These are phyloP conservation scores for Apis laboriosa DNA, from an alignment of 1,140 invertebrate genomes.

Conservation along the genomic window DNA sequence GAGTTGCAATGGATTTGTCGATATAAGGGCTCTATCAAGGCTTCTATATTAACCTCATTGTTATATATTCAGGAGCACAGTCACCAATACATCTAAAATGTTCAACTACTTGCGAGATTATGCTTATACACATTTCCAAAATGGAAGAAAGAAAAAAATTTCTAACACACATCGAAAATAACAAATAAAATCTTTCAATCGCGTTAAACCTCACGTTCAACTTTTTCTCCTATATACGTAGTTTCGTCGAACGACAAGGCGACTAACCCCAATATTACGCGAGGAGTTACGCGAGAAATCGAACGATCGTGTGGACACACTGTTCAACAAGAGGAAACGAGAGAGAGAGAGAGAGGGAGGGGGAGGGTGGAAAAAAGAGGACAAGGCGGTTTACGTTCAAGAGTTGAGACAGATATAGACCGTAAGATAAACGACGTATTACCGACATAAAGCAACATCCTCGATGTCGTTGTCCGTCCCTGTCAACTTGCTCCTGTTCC, in stretches of 20 bases:
- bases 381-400: slow-evolving; percentile 17
- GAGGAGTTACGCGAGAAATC: background rate
- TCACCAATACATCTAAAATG: no score
- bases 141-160: background rate
- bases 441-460: slow-evolving; percentile 52
- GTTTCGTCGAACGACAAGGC: background rate
- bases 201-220: background rate
- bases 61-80: no score
- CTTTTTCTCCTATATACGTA: no score
- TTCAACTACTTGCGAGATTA: no score
- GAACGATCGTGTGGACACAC: background rate
- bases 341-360: background rate
- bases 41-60: no score
- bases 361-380: background rate
- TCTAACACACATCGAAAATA: background rate
- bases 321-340: background rate
- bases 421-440: slow-evolving; percentile 56
- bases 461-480: slow-evolving; percentile 27
- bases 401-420: slow-evolving; percentile 54
- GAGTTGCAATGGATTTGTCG: no score
- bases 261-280: background rate
- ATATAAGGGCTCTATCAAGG: no score
- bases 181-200: background rate
- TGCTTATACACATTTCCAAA: background rate
- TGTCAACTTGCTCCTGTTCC: slow-evolving; percentile 34